Evolutionary conservation across 2,797 vertebrate genomes (phyloP).

Genomic region (Trichosurus vulpecula): DNA sequence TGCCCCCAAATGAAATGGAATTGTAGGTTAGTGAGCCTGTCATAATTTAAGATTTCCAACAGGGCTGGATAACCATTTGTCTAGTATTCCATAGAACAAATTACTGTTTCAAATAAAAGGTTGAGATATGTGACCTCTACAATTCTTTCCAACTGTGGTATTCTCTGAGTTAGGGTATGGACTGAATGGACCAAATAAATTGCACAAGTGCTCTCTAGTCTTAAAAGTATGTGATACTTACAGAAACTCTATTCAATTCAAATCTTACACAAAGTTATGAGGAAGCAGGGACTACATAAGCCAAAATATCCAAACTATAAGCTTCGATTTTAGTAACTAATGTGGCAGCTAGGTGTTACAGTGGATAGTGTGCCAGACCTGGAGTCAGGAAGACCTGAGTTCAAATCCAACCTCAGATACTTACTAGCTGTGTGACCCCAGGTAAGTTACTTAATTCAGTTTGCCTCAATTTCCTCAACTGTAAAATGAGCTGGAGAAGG

Average conservation of each 20-base stretch:
- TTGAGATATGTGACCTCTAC: conserved; percentile 20
- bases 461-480: neutral
- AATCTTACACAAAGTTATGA: neutral
- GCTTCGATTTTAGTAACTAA: neutral
- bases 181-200: neutral
- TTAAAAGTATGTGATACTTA: neutral
- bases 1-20: conserved; percentile 63
- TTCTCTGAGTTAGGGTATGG: conserved; percentile 6
- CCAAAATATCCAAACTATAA: neutral
- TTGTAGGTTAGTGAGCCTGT: conserved; percentile 48
- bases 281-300: neutral
- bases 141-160: conserved; percentile 33
- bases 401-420: neutral
- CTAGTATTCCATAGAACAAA: conserved; percentile 30
- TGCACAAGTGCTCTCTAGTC: neutral
- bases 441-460: neutral
- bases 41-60: conserved; percentile 52
- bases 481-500: neutral
- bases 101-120: neutral
- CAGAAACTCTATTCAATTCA: neutral
- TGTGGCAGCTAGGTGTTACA: neutral
- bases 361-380: neutral
- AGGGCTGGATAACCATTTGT: conserved; percentile 54
- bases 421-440: neutral
- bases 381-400: neutral